Percentiles rank a stretch among this genome's conserved stretches.
phyloP scores from a whole-genome alignment of 2,888 invertebrate genomes.

The Seira sanloemensis region DNA sequence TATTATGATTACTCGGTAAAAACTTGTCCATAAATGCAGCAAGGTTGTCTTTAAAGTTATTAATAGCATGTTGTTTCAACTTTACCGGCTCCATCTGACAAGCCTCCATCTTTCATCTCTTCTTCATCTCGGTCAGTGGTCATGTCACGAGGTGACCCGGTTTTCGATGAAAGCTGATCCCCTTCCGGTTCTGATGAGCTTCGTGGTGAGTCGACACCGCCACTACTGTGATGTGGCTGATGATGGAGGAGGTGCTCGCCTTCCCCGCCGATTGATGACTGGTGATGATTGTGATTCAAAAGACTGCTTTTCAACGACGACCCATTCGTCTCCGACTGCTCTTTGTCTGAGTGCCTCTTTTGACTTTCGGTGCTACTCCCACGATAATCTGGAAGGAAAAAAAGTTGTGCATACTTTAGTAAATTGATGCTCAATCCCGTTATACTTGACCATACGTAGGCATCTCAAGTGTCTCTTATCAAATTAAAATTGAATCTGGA shows the following conservation, averaged over 20 bases:
- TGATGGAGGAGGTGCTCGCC: conserved; percentile 39
- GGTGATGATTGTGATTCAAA: conserved; percentile 43
- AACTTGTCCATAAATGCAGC: too few relatives aligned
- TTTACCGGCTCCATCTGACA: conserved; percentile 69
- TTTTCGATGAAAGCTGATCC: conserved; percentile 63
- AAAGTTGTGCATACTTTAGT: too few relatives aligned
- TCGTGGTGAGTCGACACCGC: conserved; percentile 63
- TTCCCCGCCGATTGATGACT: conserved; percentile 33
- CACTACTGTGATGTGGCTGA: conserved; percentile 49
- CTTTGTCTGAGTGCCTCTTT: conserved; percentile 44
- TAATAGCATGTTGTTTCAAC: too few relatives aligned
- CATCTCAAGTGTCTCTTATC: too few relatives aligned
- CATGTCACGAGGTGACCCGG: conserved; percentile 67
- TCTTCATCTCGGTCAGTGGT: conserved; percentile 65
- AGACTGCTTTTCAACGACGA: conserved; percentile 43
- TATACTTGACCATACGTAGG: too few relatives aligned
- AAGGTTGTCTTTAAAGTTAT: too few relatives aligned
- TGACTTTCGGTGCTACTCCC: conserved; percentile 44
- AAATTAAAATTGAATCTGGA: too few relatives aligned
- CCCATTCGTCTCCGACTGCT: conserved; percentile 53
- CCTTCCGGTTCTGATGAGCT: conserved; percentile 65
- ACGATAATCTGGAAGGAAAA: conserved; percentile 53
- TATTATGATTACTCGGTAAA: conserved; percentile 27
- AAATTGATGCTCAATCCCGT: too few relatives aligned
- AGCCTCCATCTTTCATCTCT: conserved; percentile 59